A percentile compares a stretch with the other conserved stretches of the same genome.
Conservation (phyloP, 2,888 invertebrate genomes). For the Dryobotodes eremita region DNA sequence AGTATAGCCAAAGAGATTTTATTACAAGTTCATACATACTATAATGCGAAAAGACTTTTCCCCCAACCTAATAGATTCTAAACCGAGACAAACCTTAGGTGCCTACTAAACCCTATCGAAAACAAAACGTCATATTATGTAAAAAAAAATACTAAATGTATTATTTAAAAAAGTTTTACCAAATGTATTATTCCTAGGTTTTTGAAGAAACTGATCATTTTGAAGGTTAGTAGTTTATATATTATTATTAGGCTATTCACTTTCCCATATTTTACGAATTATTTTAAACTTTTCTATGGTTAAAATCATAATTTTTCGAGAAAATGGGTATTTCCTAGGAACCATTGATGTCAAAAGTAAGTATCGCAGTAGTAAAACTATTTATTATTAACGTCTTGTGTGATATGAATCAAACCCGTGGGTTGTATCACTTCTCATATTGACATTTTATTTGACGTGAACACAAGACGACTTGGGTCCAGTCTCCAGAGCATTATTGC, state of each 20-base stretch:
- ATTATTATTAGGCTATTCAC: background rate
- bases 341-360: background rate
- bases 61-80: no score
- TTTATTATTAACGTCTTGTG: background rate
- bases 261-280: background rate
- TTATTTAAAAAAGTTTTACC: no score
- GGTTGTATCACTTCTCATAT: background rate
- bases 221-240: background rate
- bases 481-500: slow-evolving; percentile 31
- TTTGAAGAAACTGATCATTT: background rate
- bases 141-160: no score
- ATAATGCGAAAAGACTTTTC: no score
- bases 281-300: background rate
- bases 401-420: background rate
- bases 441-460: slow-evolving; percentile 39
- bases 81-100: background rate
- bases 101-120: background rate
- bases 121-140: background rate
- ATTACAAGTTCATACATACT: no score
- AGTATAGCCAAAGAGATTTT: no score
- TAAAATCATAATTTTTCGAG: background rate
- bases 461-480: background rate
- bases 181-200: no score
- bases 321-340: background rate
- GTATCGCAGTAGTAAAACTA: background rate